Percentiles rank a stretch among this genome's conserved stretches.
These are phyloP conservation scores for Pristionchus arcanus DNA, from an alignment of 2,888 invertebrate species.

Conservation along the genomic window DNA sequence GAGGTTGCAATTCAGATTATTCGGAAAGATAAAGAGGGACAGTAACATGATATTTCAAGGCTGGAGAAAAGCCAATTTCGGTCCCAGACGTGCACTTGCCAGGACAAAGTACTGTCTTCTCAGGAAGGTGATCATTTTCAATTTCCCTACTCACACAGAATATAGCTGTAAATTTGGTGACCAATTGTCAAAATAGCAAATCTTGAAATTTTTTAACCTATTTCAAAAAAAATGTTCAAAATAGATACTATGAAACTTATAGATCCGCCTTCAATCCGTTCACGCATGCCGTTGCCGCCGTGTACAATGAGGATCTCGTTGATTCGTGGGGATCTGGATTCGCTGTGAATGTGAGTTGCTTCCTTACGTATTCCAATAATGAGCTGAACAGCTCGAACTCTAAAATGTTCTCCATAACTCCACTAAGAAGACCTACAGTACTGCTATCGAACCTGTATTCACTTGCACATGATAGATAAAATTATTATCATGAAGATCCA, in stretches of 20 bases:
- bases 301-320: constrained; percentile 74
- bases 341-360: constrained; percentile 67
- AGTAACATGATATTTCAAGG: constrained; percentile 51
- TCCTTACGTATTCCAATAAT: no score
- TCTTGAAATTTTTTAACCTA: no score
- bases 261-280: constrained; percentile 75
- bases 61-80: constrained; percentile 70
- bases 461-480: no score
- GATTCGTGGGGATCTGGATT: constrained; percentile 75
- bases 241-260: neutral
- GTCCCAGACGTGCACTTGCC: constrained; percentile 72
- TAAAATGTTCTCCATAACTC: no score
- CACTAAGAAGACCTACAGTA: no score
- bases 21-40: no score
- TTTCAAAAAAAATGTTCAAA: neutral
- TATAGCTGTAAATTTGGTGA: no score
- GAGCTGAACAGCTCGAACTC: no score
- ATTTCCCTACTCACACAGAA: neutral
- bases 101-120: constrained; percentile 68
- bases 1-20: no score
- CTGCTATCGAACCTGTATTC: no score
- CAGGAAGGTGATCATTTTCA: constrained; percentile 65
- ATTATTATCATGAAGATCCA: no score
- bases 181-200: neutral
- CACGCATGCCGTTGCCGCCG: constrained; percentile 72